Evolutionary conservation across 1,140 invertebrate species (phyloP).

Genomic region (Zaprionus camerounensis): DNA sequence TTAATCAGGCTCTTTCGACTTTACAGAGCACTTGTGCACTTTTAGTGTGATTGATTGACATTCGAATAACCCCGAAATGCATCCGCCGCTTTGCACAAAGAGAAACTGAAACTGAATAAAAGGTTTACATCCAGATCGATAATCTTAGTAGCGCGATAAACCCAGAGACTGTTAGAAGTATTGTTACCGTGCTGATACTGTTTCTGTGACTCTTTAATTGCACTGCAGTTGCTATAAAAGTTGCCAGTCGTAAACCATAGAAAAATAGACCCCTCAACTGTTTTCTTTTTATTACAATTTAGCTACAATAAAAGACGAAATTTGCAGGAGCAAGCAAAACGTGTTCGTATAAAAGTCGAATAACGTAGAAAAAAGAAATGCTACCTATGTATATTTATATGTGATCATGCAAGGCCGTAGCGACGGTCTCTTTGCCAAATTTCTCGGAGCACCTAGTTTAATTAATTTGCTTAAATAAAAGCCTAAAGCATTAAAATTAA

Average conservation of each 20-base stretch:
- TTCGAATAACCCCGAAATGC: slow-evolving; percentile 37
- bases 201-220: background rate
- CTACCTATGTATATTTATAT: too few relatives aligned
- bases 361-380: background rate
- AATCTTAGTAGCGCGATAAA: slow-evolving; percentile 1
- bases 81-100: slow-evolving; percentile 37
- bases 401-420: too few relatives aligned
- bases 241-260: background rate
- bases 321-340: background rate
- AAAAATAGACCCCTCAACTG: background rate
- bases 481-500: too few relatives aligned
- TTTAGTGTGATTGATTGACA: slow-evolving; percentile 76
- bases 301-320: background rate
- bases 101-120: slow-evolving; percentile 32
- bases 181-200: background rate
- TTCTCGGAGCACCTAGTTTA: too few relatives aligned
- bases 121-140: slow-evolving; percentile 23
- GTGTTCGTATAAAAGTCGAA: background rate
- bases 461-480: too few relatives aligned
- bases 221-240: background rate
- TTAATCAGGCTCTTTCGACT: slow-evolving; percentile 71
- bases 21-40: slow-evolving; percentile 67
- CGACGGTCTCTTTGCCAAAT: too few relatives aligned
- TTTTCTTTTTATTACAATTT: slow-evolving; percentile 3
- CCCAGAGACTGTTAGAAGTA: background rate